A percentile compares a stretch with the other conserved stretches of the same genome.
Evolutionary conservation across 2,888 invertebrate genomes (phyloP).

Genomic region (Cataglyphis rosenhaueri): DNA sequence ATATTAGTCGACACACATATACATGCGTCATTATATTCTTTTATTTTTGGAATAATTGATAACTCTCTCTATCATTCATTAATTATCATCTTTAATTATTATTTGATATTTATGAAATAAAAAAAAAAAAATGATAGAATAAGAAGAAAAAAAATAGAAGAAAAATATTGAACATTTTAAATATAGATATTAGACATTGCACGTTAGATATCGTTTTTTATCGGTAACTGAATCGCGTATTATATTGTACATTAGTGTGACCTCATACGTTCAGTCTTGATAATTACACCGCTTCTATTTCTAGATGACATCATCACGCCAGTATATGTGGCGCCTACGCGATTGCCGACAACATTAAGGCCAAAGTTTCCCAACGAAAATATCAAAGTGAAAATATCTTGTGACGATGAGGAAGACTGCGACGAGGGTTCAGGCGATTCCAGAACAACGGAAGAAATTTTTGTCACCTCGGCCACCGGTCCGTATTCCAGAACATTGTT

Average conservation of each 20-base stretch:
- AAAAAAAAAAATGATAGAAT: neutral
- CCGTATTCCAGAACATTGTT: constrained; percentile 55
- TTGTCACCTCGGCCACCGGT: constrained; percentile 85
- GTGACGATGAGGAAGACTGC: constrained; percentile 95
- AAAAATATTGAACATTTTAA: neutral
- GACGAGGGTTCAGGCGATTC: constrained; percentile 92
- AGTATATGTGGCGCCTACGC: constrained; percentile 94
- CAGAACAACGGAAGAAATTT: constrained; percentile 88
- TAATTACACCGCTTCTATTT: constrained; percentile 51
- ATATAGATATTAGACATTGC: neutral
- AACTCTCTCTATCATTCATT: neutral
- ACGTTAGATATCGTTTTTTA: neutral
- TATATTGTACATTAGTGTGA: neutral
- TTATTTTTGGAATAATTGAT: neutral
- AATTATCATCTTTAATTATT: neutral
- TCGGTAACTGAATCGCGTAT: neutral
- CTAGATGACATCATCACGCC: constrained; percentile 96
- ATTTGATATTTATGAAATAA: neutral
- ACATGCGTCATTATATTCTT: neutral
- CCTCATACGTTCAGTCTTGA: neutral
- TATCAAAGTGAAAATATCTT: constrained; percentile 81
- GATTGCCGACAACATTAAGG: constrained; percentile 87
- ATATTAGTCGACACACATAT: neutral
- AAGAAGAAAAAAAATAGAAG: neutral
- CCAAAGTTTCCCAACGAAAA: constrained; percentile 79